These are phyloP conservation scores for Perca flavescens DNA, from an alignment of 2,113 vertebrate species.

Conservation along the genomic window DNA sequence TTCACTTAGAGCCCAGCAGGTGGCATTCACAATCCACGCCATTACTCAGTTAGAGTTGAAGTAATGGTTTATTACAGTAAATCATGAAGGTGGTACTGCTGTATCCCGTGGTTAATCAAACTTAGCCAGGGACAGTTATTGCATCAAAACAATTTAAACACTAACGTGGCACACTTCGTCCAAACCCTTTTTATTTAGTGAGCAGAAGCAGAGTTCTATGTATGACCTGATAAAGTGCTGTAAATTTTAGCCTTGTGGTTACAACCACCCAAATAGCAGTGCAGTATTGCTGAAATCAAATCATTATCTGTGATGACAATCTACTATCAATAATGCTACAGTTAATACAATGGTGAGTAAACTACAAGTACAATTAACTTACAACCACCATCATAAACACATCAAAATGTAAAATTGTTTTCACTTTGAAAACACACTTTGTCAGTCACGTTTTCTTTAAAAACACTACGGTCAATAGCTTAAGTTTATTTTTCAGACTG, in stretches of 20 bases:
- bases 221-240: background rate
- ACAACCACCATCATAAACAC: background rate
- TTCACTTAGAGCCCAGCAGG: slow-evolving; percentile 75
- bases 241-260: background rate
- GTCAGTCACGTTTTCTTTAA: background rate
- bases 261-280: background rate
- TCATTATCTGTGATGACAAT: slow-evolving; percentile 31
- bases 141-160: background rate
- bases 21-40: slow-evolving; percentile 67
- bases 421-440: background rate
- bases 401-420: background rate
- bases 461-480: background rate
- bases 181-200: background rate
- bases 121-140: background rate
- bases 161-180: background rate
- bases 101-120: background rate
- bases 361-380: background rate
- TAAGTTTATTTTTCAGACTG: slow-evolving; percentile 3
- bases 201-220: background rate
- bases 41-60: slow-evolving; percentile 2
- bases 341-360: slow-evolving; percentile 19
- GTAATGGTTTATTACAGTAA: background rate
- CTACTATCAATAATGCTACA: background rate
- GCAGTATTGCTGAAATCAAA: background rate
- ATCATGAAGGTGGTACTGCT: background rate